These are phyloP conservation scores for Zaprionus obscuricornis DNA, from an alignment of 2,888 invertebrate species.

Conservation along the genomic window DNA sequence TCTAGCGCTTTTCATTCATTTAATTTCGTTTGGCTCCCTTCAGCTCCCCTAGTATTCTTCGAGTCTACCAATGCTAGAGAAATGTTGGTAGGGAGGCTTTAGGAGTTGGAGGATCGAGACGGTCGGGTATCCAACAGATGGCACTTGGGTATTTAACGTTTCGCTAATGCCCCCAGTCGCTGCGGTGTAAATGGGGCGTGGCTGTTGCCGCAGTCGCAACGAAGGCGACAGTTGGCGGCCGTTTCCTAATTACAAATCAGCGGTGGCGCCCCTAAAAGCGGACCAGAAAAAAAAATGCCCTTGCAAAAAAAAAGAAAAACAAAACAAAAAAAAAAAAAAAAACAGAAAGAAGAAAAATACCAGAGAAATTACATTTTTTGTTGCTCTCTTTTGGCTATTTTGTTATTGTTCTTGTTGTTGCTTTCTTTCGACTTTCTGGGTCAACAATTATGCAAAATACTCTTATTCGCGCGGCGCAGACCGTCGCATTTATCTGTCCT, in stretches of 20 bases:
- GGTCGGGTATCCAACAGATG: constrained; percentile 68
- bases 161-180: constrained; percentile 70
- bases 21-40: constrained; percentile 60
- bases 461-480: constrained; percentile 69
- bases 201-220: constrained; percentile 37
- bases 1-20: constrained; percentile 73
- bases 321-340: constrained; percentile 26
- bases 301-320: constrained; percentile 23
- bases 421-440: constrained; percentile 72
- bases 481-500: constrained; percentile 77
- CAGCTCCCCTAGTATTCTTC: constrained; percentile 20
- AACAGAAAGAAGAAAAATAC: neutral
- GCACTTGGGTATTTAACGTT: constrained; percentile 77
- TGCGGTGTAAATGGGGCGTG: constrained; percentile 76
- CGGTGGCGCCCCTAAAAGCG: constrained; percentile 64
- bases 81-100: neutral
- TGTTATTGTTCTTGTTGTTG: constrained; percentile 32
- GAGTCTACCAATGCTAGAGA: constrained; percentile 11
- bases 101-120: neutral
- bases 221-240: constrained; percentile 80
- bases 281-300: constrained; percentile 41
- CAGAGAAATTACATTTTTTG: constrained; percentile 59
- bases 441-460: constrained; percentile 81
- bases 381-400: constrained; percentile 19
- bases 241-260: constrained; percentile 82